Evolutionary conservation across 2,797 vertebrate species (phyloP).

Genomic region (Peromyscus aztecus): DNA sequence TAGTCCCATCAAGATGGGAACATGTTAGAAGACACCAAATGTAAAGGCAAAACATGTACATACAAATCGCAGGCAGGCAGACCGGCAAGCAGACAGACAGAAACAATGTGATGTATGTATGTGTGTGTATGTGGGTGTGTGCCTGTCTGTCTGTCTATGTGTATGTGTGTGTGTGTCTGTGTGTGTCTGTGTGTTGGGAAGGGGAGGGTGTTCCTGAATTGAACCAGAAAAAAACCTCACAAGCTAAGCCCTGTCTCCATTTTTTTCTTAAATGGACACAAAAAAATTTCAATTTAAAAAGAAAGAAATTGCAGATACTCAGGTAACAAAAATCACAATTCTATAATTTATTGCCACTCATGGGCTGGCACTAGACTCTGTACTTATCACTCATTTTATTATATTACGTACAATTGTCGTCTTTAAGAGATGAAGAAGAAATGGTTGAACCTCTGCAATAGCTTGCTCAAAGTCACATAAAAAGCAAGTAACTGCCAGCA

Average conservation of each 20-base stretch:
- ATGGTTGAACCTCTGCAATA: neutral
- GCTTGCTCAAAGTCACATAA: neutral
- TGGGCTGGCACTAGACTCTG: neutral
- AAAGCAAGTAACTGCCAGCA: neutral
- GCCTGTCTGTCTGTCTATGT: too few species aligned
- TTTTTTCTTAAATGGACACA: neutral
- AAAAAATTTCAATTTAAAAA: constrained; percentile 9
- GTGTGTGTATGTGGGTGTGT: neutral
- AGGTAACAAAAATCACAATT: neutral
- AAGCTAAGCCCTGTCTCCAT: neutral
- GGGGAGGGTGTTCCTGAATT: neutral
- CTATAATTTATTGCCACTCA: neutral
- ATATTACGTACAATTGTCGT: neutral
- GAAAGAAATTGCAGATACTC: neutral
- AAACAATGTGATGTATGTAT: neutral
- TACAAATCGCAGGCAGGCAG: neutral
- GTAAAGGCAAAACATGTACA: neutral
- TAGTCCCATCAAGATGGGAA: neutral
- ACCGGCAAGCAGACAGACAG: neutral
- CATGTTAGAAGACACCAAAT: neutral
- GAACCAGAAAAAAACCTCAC: neutral
- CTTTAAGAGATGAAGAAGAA: neutral
- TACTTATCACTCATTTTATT: neutral
- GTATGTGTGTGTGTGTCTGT: too few species aligned
- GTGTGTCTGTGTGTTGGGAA: neutral